These are phyloP conservation scores for Sebastolobus altivelis DNA, from an alignment of 2,797 vertebrate species.

Conservation along the genomic window DNA sequence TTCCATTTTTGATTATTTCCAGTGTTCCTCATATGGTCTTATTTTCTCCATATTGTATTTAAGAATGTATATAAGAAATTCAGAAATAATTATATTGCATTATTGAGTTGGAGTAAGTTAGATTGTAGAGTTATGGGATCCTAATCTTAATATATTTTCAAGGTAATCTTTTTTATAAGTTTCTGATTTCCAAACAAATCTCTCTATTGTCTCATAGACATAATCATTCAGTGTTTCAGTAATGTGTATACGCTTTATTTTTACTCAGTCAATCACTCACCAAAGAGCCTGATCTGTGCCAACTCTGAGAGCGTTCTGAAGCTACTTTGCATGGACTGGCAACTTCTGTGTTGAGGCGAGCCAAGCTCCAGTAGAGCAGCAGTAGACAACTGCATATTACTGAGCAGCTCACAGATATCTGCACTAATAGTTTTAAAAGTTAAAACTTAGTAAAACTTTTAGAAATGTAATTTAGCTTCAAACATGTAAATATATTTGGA, in stretches of 20 bases:
- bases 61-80: not conserved
- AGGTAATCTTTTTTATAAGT: not conserved
- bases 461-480: not conserved
- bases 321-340: not conserved
- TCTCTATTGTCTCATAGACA: not conserved
- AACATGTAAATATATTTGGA: not conserved
- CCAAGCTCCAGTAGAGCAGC: constrained; percentile 2
- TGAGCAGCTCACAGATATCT: constrained; percentile 3
- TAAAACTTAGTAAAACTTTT: not conserved
- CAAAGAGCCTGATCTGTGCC: not conserved
- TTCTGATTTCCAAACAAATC: not conserved
- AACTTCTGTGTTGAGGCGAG: not conserved
- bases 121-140: not conserved
- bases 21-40: not conserved
- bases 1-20: not conserved
- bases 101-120: not conserved
- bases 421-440: not conserved
- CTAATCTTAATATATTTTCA: not conserved
- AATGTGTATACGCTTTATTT: not conserved
- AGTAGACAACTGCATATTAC: not conserved
- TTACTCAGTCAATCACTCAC: not conserved
- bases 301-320: constrained; percentile 12
- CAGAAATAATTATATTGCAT: not conserved
- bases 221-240: not conserved
- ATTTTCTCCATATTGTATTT: not conserved